Conservation (phyloP, 1,140 invertebrate species). For the Pseudachorutes palmiensis region DNA sequence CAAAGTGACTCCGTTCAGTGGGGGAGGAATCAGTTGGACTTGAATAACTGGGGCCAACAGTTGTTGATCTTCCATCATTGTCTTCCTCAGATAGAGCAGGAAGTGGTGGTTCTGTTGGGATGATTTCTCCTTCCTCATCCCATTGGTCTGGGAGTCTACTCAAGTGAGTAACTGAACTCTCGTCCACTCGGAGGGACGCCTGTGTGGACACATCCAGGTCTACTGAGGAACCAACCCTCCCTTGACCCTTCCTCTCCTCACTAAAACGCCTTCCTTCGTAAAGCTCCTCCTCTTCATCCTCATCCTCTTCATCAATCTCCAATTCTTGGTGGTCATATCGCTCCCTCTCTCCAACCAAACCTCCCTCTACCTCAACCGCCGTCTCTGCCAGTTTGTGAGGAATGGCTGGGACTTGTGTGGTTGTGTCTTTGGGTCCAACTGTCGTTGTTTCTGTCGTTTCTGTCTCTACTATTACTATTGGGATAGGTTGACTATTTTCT, state of each 20-base stretch:
- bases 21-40: neutral
- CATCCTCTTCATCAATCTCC: slow-evolving; percentile 16
- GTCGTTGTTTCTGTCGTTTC: neutral
- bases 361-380: neutral
- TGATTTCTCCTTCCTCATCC: neutral
- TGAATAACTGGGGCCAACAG: neutral
- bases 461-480: too few species aligned
- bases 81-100: slow-evolving; percentile 8
- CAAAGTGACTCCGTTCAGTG: slow-evolving; percentile 23
- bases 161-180: neutral
- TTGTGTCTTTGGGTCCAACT: neutral
- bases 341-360: neutral
- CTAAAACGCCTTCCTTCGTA: slow-evolving; percentile 10
- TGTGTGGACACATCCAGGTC: too few species aligned
- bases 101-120: neutral
- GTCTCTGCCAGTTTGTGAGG: too few species aligned
- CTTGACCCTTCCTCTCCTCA: slow-evolving; percentile 9
- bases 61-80: neutral
- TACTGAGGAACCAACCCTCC: too few species aligned
- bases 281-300: neutral
- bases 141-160: neutral
- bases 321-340: slow-evolving; percentile 1
- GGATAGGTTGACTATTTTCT: too few species aligned
- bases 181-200: too few species aligned
- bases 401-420: neutral